These are phyloP conservation scores for Castor canadensis DNA, from an alignment of 2,113 vertebrate species.

Conservation along the genomic window DNA sequence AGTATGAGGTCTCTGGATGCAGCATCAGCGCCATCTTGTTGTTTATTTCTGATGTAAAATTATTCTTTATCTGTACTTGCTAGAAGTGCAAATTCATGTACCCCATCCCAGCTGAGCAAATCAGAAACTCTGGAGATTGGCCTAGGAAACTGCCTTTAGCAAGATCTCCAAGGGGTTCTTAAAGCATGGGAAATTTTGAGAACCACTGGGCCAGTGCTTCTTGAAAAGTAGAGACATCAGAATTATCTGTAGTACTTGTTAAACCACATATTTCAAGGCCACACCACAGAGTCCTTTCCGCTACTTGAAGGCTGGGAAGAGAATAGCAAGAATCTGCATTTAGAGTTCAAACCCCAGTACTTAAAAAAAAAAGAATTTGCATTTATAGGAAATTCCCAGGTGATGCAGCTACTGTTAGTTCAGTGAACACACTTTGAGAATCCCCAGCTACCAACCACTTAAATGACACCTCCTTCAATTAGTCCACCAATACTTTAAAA, in stretches of 20 bases:
- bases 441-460: not conserved
- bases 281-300: not conserved
- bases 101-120: not conserved
- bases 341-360: too few relatives aligned
- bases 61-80: not conserved
- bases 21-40: not conserved
- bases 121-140: not conserved
- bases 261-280: not conserved
- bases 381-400: not conserved
- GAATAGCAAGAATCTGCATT: not conserved
- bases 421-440: not conserved
- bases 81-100: not conserved
- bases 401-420: not conserved
- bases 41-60: not conserved
- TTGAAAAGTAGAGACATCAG: not conserved
- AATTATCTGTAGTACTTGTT: not conserved
- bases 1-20: not conserved
- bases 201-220: not conserved
- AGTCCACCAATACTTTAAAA: not conserved
- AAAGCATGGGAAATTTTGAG: not conserved
- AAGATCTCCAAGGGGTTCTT: not conserved
- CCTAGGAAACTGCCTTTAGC: not conserved
- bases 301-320: not conserved
- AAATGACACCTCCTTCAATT: not conserved
- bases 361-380: too few relatives aligned